phyloP scores from a whole-genome alignment of 2,888 invertebrate species.

The Erebia palarica region DNA sequence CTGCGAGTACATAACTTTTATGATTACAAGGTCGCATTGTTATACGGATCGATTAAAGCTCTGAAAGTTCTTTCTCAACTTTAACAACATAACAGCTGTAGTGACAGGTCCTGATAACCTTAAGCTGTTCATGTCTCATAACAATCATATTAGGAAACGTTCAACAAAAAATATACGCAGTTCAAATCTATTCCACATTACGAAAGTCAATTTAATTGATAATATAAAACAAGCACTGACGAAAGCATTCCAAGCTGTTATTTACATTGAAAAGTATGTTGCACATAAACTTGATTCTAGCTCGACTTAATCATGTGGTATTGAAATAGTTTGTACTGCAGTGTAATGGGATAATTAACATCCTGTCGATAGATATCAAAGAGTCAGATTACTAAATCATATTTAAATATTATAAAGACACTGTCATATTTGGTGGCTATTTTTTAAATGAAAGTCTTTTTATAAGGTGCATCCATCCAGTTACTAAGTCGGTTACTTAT shows the following conservation, averaged over 20 bases:
- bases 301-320: conserved; percentile 32
- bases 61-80: conserved; percentile 24
- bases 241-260: conserved; percentile 45
- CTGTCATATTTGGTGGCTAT: background rate
- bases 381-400: conserved; percentile 12
- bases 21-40: conserved; percentile 9
- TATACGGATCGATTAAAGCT: conserved; percentile 4
- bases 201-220: conserved; percentile 45
- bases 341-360: conserved; percentile 24
- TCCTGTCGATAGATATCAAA: conserved; percentile 22
- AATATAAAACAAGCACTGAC: conserved; percentile 43
- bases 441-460: background rate
- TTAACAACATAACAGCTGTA: conserved; percentile 11
- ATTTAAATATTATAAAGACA: conserved; percentile 7
- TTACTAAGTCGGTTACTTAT: no score
- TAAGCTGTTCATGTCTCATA: conserved; percentile 19
- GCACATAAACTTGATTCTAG: conserved; percentile 37
- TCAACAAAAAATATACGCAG: conserved; percentile 12
- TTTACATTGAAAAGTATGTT: conserved; percentile 39
- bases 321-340: conserved; percentile 26
- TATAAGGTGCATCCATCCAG: no score
- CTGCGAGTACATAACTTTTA: background rate
- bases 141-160: conserved; percentile 29
- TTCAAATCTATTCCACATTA: conserved; percentile 32
- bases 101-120: conserved; percentile 25